phyloP scores from a whole-genome alignment of 2,113 vertebrate species.

The Python bivittatus region DNA sequence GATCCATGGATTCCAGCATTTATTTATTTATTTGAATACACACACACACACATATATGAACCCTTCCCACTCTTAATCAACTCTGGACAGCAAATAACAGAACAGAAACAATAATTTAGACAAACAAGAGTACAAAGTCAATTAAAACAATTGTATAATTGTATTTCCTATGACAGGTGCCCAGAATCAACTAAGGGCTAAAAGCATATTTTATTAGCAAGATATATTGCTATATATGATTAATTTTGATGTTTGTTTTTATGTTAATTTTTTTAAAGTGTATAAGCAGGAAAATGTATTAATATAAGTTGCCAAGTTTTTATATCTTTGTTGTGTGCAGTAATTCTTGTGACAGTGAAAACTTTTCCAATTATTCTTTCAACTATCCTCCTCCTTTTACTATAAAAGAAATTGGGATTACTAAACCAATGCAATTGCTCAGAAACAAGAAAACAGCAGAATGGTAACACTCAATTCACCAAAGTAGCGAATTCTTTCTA shows the following conservation, averaged over 20 bases:
- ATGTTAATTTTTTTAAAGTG: background rate
- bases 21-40: too few relatives aligned
- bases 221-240: background rate
- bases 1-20: too few relatives aligned
- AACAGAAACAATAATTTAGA: background rate
- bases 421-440: background rate
- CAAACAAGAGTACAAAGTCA: background rate
- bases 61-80: too few relatives aligned
- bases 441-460: background rate
- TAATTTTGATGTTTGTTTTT: background rate
- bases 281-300: background rate
- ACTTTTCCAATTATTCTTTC: background rate
- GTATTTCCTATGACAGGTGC: background rate
- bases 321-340: background rate
- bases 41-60: too few relatives aligned
- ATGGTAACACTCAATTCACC: background rate
- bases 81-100: background rate
- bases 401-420: background rate
- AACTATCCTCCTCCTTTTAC: background rate
- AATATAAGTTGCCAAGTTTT: background rate
- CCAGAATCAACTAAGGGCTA: background rate
- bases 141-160: background rate
- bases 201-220: background rate
- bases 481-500: background rate
- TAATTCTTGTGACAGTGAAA: background rate